Conservation (phyloP, 2,797 vertebrate genomes). For the Salarias fasciatus region DNA sequence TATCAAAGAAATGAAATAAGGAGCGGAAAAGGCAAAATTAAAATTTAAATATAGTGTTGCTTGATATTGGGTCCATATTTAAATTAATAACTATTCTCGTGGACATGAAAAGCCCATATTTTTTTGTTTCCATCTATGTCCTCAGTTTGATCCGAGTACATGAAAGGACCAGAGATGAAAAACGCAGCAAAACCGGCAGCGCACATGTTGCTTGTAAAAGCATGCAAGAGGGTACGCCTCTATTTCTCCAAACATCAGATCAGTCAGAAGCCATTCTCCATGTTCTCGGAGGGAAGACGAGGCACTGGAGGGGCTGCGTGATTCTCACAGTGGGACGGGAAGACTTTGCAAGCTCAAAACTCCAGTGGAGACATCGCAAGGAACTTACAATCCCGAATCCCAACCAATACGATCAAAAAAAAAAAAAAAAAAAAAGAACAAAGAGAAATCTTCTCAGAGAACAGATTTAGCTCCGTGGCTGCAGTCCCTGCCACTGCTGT, state of each 20-base stretch:
- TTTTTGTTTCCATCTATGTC: slow-evolving; percentile 48
- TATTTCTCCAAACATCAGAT: slow-evolving; percentile 37
- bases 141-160: slow-evolving; percentile 54
- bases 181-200: slow-evolving; percentile 41
- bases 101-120: slow-evolving; percentile 25
- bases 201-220: slow-evolving; percentile 52
- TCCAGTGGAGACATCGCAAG: slow-evolving; percentile 68
- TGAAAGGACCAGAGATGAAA: slow-evolving; percentile 49
- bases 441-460: slow-evolving; percentile 47
- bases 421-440: slow-evolving; percentile 53
- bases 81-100: slow-evolving; percentile 22
- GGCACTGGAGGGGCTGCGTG: slow-evolving; percentile 7
- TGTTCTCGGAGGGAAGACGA: slow-evolving; percentile 35
- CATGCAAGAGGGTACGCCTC: slow-evolving; percentile 29
- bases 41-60: slow-evolving; percentile 42
- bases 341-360: slow-evolving; percentile 36
- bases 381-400: slow-evolving; percentile 39
- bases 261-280: slow-evolving; percentile 44
- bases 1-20: slow-evolving; percentile 27
- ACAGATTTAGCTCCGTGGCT: slow-evolving; percentile 72
- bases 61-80: slow-evolving; percentile 29
- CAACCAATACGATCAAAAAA: slow-evolving; percentile 53
- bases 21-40: slow-evolving; percentile 17
- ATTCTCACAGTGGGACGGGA: slow-evolving; percentile 37
- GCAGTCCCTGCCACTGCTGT: slow-evolving; percentile 50